phyloP scores from a whole-genome alignment of 2,888 invertebrate species.

The Magallana nippona region DNA sequence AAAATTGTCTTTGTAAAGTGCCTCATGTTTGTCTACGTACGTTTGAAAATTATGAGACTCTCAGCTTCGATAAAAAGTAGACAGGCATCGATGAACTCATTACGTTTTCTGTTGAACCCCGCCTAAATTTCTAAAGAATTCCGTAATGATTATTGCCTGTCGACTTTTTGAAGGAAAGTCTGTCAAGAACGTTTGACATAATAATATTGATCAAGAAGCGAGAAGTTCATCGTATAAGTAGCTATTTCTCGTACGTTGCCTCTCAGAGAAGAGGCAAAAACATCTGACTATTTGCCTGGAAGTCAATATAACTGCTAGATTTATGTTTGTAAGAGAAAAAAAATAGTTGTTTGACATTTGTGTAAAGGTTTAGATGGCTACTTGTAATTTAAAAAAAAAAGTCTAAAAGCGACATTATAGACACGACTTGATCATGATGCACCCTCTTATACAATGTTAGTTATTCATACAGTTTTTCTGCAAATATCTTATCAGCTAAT shows the following conservation, averaged over 20 bases:
- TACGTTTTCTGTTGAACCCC: neutral
- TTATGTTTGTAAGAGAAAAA: neutral
- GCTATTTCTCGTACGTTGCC: constrained; percentile 7
- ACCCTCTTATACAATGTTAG: no score
- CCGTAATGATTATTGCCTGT: neutral
- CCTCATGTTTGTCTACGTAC: no score
- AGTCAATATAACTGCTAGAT: neutral
- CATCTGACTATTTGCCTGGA: constrained; percentile 12
- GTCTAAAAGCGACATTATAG: no score
- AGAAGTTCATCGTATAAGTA: constrained; percentile 15
- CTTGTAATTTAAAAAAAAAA: no score
- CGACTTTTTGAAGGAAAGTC: neutral
- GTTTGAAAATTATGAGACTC: no score
- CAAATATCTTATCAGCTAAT: no score
- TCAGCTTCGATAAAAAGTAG: neutral
- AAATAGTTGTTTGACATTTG: neutral
- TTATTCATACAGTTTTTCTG: no score
- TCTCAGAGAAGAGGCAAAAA: neutral
- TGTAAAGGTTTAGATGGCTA: neutral
- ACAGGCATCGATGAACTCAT: neutral
- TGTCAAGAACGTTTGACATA: neutral
- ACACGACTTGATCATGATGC: no score
- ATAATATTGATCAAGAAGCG: constrained; percentile 7
- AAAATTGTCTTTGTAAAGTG: no score
- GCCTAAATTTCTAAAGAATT: neutral